These are phyloP conservation scores for Malurus alboscapulatus DNA, from an alignment of 2,113 vertebrate species.

Conservation along the genomic window DNA sequence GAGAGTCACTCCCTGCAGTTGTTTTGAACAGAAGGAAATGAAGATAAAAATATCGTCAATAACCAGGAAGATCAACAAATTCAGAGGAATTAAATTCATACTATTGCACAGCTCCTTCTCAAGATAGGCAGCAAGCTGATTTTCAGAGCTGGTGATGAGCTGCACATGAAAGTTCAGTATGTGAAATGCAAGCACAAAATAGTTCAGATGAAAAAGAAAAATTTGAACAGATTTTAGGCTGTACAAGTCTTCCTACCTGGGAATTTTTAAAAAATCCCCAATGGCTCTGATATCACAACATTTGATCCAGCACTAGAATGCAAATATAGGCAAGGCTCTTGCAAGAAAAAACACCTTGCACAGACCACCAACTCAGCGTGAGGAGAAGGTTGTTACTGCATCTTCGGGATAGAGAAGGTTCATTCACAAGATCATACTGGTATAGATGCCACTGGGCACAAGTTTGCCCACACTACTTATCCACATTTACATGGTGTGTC, in stretches of 20 bases:
- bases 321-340: not conserved
- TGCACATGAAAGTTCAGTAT: not conserved
- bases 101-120: not conserved
- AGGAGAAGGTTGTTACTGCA: not conserved
- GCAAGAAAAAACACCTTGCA: not conserved
- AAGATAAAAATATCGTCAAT: not conserved
- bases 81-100: not conserved
- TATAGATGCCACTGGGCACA: not conserved
- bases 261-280: not conserved
- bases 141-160: not conserved
- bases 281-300: not conserved
- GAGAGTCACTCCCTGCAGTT: conserved; percentile 25
- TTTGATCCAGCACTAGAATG: not conserved
- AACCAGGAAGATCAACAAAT: not conserved
- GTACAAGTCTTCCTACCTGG: not conserved
- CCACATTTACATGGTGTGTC: not conserved
- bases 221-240: not conserved
- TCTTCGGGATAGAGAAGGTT: not conserved
- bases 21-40: not conserved
- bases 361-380: not conserved
- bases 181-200: not conserved
- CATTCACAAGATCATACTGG: not conserved
- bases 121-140: not conserved
- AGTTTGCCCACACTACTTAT: not conserved
- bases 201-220: not conserved